Conservation (phyloP, 2,888 invertebrate genomes). For the Habroteleia sp. region DNA sequence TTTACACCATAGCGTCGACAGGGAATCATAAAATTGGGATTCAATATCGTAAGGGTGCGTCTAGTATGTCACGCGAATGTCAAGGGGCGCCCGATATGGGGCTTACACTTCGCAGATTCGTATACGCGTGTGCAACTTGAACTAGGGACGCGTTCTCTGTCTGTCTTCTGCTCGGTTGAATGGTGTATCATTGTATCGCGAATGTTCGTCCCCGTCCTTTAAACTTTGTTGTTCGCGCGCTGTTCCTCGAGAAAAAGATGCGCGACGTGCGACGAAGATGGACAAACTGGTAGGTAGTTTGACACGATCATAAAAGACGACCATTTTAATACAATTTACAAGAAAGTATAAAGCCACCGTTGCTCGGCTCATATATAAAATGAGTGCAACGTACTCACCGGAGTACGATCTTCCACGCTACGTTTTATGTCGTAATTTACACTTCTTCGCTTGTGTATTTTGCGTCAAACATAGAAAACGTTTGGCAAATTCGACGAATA, state of each 20-base stretch:
- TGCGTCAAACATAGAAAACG: slow-evolving; percentile 14
- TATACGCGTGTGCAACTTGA: slow-evolving; percentile 43
- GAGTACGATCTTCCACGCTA: slow-evolving; percentile 20
- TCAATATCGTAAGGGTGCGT: slow-evolving; percentile 75
- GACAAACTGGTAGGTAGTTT: slow-evolving; percentile 73
- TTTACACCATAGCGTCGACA: slow-evolving; percentile 76
- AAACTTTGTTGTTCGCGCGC: slow-evolving; percentile 58
- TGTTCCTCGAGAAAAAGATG: slow-evolving; percentile 13
- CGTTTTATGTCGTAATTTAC: slow-evolving; percentile 56
- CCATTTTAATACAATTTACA: slow-evolving; percentile 81
- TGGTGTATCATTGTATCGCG: slow-evolving; percentile 45
- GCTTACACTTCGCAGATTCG: slow-evolving; percentile 59
- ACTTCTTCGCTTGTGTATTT: slow-evolving; percentile 30
- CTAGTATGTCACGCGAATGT: slow-evolving; percentile 65
- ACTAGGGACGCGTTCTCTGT: slow-evolving; percentile 41
- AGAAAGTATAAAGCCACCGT: slow-evolving; percentile 77
- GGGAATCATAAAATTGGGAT: slow-evolving; percentile 79
- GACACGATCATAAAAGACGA: slow-evolving; percentile 80
- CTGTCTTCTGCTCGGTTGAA: slow-evolving; percentile 39
- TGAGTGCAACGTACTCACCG: slow-evolving; percentile 47
- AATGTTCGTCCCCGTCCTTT: slow-evolving; percentile 45
- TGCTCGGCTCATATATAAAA: slow-evolving; percentile 53
- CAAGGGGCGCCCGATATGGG: slow-evolving; percentile 63
- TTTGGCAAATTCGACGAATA: slow-evolving; percentile 17
- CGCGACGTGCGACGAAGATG: slow-evolving; percentile 16